These are phyloP conservation scores for Etheostoma nigrum DNA, from an alignment of 2,797 vertebrate genomes.

Conservation along the genomic window DNA sequence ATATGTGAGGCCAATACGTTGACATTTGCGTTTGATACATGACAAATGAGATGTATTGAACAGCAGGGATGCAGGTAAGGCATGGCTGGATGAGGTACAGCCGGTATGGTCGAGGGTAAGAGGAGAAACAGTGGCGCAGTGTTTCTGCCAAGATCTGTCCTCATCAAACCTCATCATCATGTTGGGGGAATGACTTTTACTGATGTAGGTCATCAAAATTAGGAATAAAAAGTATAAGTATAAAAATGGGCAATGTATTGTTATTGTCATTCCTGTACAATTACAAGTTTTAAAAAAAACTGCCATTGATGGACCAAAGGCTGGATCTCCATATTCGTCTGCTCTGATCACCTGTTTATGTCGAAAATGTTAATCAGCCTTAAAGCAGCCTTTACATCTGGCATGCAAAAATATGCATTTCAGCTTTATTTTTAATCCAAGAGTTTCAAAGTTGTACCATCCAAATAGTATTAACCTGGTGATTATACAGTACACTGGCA, in stretches of 20 bases:
- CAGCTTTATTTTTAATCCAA: constrained; percentile 88
- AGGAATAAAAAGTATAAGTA: neutral
- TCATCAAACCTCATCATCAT: constrained; percentile 81
- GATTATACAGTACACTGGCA: constrained; percentile 78
- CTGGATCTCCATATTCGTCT: constrained; percentile 39
- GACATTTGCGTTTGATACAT: constrained; percentile 88
- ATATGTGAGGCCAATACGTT: constrained; percentile 88
- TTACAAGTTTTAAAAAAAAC: constrained; percentile 18
- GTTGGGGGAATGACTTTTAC: constrained; percentile 75
- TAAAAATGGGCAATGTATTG: neutral
- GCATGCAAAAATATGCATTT: constrained; percentile 83
- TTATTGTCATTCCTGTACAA: neutral
- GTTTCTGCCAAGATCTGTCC: constrained; percentile 86
- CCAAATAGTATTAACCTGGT: constrained; percentile 85
- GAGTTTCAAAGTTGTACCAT: constrained; percentile 82
- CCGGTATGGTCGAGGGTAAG: constrained; percentile 63
- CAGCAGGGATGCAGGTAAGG: constrained; percentile 80
- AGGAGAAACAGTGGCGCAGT: constrained; percentile 82
- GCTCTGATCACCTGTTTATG: constrained; percentile 58
- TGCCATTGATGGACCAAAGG: constrained; percentile 59
- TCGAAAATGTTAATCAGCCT: constrained; percentile 74
- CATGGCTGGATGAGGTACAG: constrained; percentile 64
- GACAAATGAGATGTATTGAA: constrained; percentile 91
- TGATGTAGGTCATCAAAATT: constrained; percentile 24
- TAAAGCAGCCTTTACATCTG: constrained; percentile 70